These are phyloP conservation scores for Halcyon smyrnensis DNA, from an alignment of 2,797 vertebrate genomes.

Conservation along the genomic window DNA sequence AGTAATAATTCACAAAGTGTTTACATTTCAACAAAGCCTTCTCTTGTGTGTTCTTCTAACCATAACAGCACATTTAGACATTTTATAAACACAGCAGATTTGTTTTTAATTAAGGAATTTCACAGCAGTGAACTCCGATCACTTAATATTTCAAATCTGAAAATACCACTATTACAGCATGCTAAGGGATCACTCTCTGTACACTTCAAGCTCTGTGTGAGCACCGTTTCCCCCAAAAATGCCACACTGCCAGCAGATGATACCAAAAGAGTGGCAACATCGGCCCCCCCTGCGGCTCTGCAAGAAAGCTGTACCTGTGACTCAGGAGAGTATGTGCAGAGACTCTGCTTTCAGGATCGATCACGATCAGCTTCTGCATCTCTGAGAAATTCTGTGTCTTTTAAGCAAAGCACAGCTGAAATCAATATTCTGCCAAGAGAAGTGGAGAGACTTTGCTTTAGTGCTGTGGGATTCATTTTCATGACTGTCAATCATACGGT, in stretches of 20 bases:
- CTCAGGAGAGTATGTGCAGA: not conserved
- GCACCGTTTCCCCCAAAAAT: not conserved
- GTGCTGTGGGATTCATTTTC: constrained; percentile 35
- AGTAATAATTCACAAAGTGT: constrained; percentile 64
- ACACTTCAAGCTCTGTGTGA: not conserved
- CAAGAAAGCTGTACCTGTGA: constrained; percentile 7
- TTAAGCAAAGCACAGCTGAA: constrained; percentile 40
- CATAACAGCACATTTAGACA: constrained; percentile 48
- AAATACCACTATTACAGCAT: not conserved
- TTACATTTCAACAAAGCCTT: constrained; percentile 67
- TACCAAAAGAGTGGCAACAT: rapidly evolving
- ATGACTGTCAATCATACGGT: not conserved
- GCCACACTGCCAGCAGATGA: not conserved
- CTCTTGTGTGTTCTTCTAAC: constrained; percentile 49
- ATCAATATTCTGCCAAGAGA: constrained; percentile 41
- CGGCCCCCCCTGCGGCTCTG: not conserved
- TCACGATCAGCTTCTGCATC: not conserved
- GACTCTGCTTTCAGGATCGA: not conserved
- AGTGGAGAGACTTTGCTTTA: constrained; percentile 16
- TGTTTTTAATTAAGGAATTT: constrained; percentile 72
- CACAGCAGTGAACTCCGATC: constrained; percentile 44
- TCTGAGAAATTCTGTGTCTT: constrained; percentile 5
- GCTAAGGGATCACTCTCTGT: not conserved
- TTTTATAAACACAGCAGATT: constrained; percentile 64
- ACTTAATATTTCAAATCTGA: constrained; percentile 32